phyloP scores from a whole-genome alignment of 2,888 invertebrate genomes.

The Apomyelois bistriatella region DNA sequence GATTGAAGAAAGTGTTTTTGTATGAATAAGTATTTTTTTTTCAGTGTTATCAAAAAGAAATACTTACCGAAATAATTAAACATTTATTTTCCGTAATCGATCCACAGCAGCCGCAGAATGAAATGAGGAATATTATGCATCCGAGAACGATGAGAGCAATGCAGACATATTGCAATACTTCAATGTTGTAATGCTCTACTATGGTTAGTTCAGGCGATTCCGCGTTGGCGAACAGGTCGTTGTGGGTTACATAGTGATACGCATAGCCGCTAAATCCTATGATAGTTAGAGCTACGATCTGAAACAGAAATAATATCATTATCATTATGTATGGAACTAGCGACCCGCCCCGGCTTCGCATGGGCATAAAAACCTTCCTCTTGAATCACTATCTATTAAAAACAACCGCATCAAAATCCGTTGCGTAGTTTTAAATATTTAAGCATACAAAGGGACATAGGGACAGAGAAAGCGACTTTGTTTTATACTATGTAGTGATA shows the following conservation, averaged over 20 bases:
- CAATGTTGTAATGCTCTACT: neutral
- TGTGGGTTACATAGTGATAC: neutral
- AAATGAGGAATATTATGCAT: neutral
- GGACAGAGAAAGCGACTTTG: no score
- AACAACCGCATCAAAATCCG: no score
- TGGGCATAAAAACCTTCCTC: no score
- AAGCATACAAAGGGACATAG: no score
- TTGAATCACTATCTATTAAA: no score
- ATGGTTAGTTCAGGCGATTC: neutral
- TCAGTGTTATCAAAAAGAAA: neutral
- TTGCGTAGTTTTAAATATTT: no score
- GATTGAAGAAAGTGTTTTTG: no score
- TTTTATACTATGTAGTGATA: no score
- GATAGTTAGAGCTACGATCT: neutral
- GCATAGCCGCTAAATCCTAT: neutral
- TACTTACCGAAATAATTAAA: neutral
- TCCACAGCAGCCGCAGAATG: constrained; percentile 1
- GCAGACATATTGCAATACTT: neutral
- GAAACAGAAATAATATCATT: neutral
- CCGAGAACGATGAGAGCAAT: neutral
- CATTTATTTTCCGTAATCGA: neutral
- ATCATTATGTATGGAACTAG: no score
- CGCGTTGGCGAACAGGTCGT: neutral
- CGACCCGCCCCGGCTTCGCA: no score
- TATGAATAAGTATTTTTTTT: neutral